Evolutionary conservation across 1,140 invertebrate species (phyloP).

Genomic region (Drosophila burlai): DNA sequence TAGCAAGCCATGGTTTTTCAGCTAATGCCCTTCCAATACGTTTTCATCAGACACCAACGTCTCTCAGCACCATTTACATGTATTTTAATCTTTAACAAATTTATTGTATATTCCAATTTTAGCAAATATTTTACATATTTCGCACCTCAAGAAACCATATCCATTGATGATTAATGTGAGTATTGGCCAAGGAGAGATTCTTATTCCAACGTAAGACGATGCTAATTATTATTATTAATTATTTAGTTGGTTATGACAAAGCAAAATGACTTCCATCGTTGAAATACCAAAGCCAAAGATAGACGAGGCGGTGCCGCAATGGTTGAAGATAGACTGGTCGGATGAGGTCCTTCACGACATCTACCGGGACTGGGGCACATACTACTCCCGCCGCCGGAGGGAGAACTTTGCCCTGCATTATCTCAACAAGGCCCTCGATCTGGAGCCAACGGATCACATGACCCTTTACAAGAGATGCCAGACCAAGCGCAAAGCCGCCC

Average conservation of each 20-base stretch:
- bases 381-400: constrained; percentile 66
- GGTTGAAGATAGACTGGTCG: constrained; percentile 69
- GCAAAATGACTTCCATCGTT: constrained; percentile 64
- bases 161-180: background rate
- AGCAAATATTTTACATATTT: constrained; percentile 11
- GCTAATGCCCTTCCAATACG: rapidly evolving
- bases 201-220: no score
- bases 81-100: constrained; percentile 30
- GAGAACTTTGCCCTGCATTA: constrained; percentile 72
- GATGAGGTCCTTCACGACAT: constrained; percentile 63
- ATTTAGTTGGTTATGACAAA: background rate
- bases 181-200: background rate
- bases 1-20: background rate
- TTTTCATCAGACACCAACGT: background rate
- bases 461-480: constrained; percentile 73
- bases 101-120: constrained; percentile 22
- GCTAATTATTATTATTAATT: no score
- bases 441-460: constrained; percentile 51
- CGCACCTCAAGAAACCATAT: background rate
- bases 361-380: constrained; percentile 73
- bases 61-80: background rate
- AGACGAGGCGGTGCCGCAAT: constrained; percentile 41
- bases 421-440: constrained; percentile 62
- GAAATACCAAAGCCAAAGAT: constrained; percentile 8
- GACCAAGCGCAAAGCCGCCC: constrained; percentile 66